phyloP scores from a whole-genome alignment of 2,797 vertebrate species.

The Microhierax caerulescens region DNA sequence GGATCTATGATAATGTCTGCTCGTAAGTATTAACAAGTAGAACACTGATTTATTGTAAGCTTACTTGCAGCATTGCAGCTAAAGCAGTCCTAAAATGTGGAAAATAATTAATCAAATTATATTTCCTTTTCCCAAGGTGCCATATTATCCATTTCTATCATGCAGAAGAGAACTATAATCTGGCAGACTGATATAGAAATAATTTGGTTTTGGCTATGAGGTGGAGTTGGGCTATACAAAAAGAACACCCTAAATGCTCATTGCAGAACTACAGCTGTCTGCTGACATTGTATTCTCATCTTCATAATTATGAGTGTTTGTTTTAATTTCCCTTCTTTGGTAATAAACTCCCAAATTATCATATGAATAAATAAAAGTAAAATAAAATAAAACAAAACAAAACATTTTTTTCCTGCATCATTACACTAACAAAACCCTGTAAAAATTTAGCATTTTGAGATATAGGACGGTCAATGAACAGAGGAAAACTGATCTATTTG shows the following conservation, averaged over 20 bases:
- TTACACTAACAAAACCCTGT: not conserved
- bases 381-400: not conserved
- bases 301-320: conserved; percentile 48
- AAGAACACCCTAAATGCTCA: conserved; percentile 39
- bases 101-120: conserved; percentile 62
- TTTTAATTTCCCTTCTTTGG: conserved; percentile 30
- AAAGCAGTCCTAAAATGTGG: conserved; percentile 27
- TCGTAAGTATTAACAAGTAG: conserved; percentile 39
- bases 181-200: conserved; percentile 52
- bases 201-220: conserved; percentile 40
- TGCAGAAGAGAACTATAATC: conserved; percentile 14
- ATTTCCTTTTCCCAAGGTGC: conserved; percentile 52
- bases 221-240: not conserved
- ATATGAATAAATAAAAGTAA: conserved; percentile 15
- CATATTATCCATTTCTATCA: conserved; percentile 49
- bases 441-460: not conserved
- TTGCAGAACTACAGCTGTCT: not conserved
- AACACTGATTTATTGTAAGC: conserved; percentile 32
- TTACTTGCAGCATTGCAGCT: not conserved
- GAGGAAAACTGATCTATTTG: not conserved
- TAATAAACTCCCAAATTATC: conserved; percentile 35
- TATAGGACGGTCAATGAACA: not conserved
- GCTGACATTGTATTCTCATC: conserved; percentile 5
- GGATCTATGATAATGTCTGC: conserved; percentile 21
- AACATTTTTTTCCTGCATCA: not conserved